Evolutionary conservation across 2,113 vertebrate species (phyloP).

Genomic region (Oreochromis aureus): DNA sequence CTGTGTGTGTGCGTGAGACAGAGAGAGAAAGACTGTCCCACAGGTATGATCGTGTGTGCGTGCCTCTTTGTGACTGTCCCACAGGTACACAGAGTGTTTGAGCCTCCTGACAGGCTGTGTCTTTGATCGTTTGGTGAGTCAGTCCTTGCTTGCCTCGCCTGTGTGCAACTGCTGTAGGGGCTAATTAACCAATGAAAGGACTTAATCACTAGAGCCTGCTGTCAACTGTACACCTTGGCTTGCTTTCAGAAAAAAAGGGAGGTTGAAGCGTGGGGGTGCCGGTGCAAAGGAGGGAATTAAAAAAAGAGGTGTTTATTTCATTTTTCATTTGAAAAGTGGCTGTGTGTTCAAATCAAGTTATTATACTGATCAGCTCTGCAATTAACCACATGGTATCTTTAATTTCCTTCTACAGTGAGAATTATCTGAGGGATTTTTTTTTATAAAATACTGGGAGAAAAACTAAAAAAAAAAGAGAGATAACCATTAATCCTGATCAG

Average conservation of each 20-base stretch:
- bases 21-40: conserved; percentile 36
- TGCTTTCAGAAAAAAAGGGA: conserved; percentile 56
- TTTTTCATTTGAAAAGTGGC: background rate
- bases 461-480: conserved; percentile 3
- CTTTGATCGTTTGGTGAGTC: conserved; percentile 68
- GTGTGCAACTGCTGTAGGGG: conserved; percentile 65
- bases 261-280: background rate
- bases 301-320: conserved; percentile 26
- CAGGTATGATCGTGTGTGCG: conserved; percentile 35
- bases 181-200: conserved; percentile 75
- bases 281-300: background rate
- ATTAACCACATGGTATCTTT: background rate
- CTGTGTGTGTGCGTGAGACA: conserved; percentile 23
- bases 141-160: conserved; percentile 61
- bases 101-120: conserved; percentile 66
- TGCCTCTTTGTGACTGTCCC: conserved; percentile 54
- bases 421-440: background rate
- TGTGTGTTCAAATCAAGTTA: background rate
- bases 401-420: background rate
- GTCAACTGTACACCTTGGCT: conserved; percentile 59
- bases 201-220: conserved; percentile 68
- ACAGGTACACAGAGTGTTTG: conserved; percentile 60
- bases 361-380: background rate
- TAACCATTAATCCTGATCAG: conserved; percentile 52
- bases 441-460: background rate